Percentiles rank a stretch among this genome's conserved stretches.
Evolutionary conservation across 2,797 vertebrate species (phyloP).

Genomic region (Muraenolepis orangiensis): DNA sequence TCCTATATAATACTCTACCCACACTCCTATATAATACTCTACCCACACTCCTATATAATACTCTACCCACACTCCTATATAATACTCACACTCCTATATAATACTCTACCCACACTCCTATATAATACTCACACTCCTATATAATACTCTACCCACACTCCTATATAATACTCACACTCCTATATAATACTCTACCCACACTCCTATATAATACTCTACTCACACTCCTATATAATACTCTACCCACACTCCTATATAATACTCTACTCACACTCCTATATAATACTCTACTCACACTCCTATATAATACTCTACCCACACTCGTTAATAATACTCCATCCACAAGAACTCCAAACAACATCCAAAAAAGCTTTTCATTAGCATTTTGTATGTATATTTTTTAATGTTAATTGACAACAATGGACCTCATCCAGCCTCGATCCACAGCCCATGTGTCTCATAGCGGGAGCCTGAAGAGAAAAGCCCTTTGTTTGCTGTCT

Average conservation of each 20-base stretch:
- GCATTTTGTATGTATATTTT: slow-evolving; percentile 36
- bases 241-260: too few species aligned
- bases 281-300: too few species aligned
- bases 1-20: too few species aligned
- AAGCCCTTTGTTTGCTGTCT: background rate
- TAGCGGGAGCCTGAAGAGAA: background rate
- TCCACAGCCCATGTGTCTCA: slow-evolving; percentile 29
- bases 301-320: background rate
- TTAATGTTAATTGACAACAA: slow-evolving; percentile 38
- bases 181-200: too few species aligned
- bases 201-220: background rate
- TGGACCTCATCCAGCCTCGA: slow-evolving; percentile 31
- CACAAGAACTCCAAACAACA: background rate
- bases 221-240: too few species aligned
- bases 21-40: too few species aligned
- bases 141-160: too few species aligned
- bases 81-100: background rate
- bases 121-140: background rate
- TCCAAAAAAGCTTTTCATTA: slow-evolving; percentile 36
- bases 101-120: too few species aligned
- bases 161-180: background rate
- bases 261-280: background rate
- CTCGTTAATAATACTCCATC: too few species aligned
- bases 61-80: too few species aligned
- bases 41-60: too few species aligned